Percentiles rank a stretch among this genome's conserved stretches.
Conservation (phyloP, 2,888 invertebrate species). For the Dryobotodes eremita region DNA sequence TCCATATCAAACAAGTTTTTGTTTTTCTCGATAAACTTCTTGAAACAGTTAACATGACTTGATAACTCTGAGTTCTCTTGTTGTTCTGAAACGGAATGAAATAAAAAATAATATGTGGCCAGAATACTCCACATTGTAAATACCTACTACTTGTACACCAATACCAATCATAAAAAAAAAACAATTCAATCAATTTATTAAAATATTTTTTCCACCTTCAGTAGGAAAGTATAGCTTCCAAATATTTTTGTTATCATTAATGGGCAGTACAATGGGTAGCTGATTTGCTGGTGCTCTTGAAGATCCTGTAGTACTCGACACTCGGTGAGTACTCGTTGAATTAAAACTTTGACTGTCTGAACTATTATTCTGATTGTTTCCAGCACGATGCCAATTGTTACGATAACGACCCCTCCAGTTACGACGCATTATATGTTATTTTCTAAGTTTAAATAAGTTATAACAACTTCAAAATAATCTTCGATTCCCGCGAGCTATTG, state of each 20-base stretch:
- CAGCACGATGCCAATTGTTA: constrained; percentile 79
- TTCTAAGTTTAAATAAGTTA: neutral
- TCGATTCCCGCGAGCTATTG: constrained; percentile 37
- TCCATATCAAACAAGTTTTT: constrained; percentile 87
- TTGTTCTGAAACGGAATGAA: constrained; percentile 73
- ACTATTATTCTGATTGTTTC: constrained; percentile 70
- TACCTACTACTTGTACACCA: neutral
- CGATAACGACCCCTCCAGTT: constrained; percentile 85
- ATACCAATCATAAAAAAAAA: too few species aligned
- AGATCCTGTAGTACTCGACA: constrained; percentile 76
- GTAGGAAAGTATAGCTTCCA: constrained; percentile 95
- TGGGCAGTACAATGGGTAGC: constrained; percentile 79
- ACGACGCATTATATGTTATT: constrained; percentile 79
- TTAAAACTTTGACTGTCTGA: constrained; percentile 76
- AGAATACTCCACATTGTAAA: neutral
- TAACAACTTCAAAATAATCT: constrained; percentile 24
- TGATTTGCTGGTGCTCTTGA: constrained; percentile 86
- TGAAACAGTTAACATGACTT: constrained; percentile 76
- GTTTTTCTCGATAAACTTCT: constrained; percentile 81
- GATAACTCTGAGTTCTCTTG: constrained; percentile 77
- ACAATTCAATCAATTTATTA: neutral
- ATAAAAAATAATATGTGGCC: neutral
- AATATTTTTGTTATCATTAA: constrained; percentile 90
- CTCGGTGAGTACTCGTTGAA: constrained; percentile 72
- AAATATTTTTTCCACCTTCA: constrained; percentile 88